Percentiles rank a stretch among this genome's conserved stretches.
phyloP scores from a whole-genome alignment of 2,113 vertebrate species.

The Brachyhypopomus occidentalis region DNA sequence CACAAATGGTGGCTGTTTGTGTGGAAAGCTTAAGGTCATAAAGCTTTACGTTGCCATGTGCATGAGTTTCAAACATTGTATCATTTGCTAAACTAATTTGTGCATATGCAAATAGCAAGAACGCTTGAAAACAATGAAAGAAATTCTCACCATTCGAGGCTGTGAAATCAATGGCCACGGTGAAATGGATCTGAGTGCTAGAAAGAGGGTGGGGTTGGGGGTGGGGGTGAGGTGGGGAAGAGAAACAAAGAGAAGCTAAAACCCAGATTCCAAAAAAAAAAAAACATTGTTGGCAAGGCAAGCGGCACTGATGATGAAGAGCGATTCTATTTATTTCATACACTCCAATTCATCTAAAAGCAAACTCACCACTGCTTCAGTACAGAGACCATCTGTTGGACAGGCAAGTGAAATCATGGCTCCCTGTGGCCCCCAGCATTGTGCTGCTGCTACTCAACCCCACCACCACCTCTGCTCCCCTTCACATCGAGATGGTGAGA shows the following conservation, averaged over 20 bases:
- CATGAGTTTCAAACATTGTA: neutral
- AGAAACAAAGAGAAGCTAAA: conserved; percentile 39
- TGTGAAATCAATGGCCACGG: conserved; percentile 95
- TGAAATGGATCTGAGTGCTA: conserved; percentile 96
- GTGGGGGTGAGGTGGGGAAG: conserved; percentile 46
- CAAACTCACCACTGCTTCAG: conserved; percentile 32
- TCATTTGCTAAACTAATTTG: neutral
- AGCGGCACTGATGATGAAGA: neutral
- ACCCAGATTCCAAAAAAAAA: neutral
- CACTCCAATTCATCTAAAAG: conserved; percentile 22
- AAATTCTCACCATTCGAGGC: conserved; percentile 90
- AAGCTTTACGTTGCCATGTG: neutral
- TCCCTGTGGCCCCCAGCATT: conserved; percentile 36
- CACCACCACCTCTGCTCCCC: conserved; percentile 15
- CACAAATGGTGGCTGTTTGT: neutral
- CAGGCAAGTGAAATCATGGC: conserved; percentile 41
- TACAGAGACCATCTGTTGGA: conserved; percentile 39
- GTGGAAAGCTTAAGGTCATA: neutral
- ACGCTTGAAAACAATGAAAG: conserved; percentile 32
- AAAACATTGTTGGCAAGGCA: neutral
- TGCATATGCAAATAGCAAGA: neutral
- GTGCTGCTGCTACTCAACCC: conserved; percentile 17
- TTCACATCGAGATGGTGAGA: conserved; percentile 20
- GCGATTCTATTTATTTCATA: conserved; percentile 6
- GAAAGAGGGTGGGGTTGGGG: conserved; percentile 50